Base-by-base conservation (phyloP, 2,113 vertebrate species). In the Cichladusa arquata region DNA sequence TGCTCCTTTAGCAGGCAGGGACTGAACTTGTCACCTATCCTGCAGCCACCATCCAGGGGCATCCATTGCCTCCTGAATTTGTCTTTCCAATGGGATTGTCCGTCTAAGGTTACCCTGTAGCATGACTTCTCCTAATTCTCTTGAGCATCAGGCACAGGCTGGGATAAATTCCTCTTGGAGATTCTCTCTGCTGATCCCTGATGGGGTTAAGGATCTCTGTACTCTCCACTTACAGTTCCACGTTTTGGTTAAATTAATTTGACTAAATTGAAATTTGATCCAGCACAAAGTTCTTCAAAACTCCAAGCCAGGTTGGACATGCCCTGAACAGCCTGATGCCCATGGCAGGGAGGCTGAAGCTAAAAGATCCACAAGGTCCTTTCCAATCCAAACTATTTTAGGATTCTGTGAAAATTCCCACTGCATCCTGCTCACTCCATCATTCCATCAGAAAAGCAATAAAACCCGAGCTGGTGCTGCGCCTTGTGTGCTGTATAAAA, bases 181-280 rank as follows among this genome's bases (percentile, higher is more conserved):
- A 56, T 17, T 58, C 19, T 66, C 54, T 56, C 73, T 61, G 45
- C 28, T 8, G 20, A 57, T 48, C 40, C 65, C 42, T 33, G 23
- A 9, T 1, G 3, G 23, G 29, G 33, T 18, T 48, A 42, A 57
- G 42, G 17, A 36, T 10, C 12, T 66, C 51, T 19, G 33, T 6
- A 13, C 19, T 14, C 45, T 33, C 12, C 36, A 38, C 14, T 42
- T 15, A 20, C 11, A 81, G 31, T 50, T 56, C n/a, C 1, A 4
- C 0, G 0, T 29, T 72, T 51, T 0, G 2, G 9, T 44, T 5
- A n/a, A 34, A 69, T 12, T 4, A n/a, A 47, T 23, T 72, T 61
- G 12, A 78, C 53, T 28, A 11, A 28, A 61, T 12, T 53, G 38
- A 38, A 19, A n/a, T 70, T 61, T 23, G 20, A 25, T 42, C 50